A percentile compares a stretch with the other conserved stretches of the same genome.
Evolutionary conservation across 2,113 vertebrate genomes (phyloP).

Genomic region (Choloepus hoffmanni): DNA sequence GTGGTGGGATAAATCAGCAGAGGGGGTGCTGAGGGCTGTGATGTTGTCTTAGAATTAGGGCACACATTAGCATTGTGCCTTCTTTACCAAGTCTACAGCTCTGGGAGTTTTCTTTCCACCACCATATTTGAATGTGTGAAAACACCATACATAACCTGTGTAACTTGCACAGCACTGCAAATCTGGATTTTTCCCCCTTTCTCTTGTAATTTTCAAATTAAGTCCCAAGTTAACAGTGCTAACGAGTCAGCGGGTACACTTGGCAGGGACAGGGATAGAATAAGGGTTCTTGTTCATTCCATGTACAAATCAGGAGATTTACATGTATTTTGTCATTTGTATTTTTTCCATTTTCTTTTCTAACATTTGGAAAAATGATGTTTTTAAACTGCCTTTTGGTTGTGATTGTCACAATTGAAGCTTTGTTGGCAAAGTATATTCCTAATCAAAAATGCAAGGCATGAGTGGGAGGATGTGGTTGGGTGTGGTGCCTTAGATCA

Average conservation of each 20-base stretch:
- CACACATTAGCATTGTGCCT: background rate
- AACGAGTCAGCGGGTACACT: background rate
- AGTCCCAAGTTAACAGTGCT: background rate
- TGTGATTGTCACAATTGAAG: background rate
- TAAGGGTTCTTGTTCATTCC: rapidly evolving
- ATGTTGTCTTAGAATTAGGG: background rate
- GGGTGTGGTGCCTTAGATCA: rapidly evolving
- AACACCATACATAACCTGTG: background rate
- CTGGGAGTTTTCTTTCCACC: background rate
- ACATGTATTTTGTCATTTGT: background rate
- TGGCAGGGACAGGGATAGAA: background rate
- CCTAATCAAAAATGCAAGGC: background rate
- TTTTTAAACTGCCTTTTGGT: background rate
- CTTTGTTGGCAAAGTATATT: background rate
- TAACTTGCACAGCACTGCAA: background rate
- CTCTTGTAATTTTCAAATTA: conserved; percentile 2
- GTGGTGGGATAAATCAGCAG: background rate
- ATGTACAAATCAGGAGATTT: background rate
- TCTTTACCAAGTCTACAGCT: background rate
- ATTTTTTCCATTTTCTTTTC: background rate
- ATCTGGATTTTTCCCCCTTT: background rate
- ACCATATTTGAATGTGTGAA: conserved; percentile 13
- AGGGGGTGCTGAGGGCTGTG: background rate
- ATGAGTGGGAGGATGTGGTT: background rate
- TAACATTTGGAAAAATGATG: background rate